Conservation (phyloP, 2,797 vertebrate species). For the Pipistrellus pygmaeus region DNA sequence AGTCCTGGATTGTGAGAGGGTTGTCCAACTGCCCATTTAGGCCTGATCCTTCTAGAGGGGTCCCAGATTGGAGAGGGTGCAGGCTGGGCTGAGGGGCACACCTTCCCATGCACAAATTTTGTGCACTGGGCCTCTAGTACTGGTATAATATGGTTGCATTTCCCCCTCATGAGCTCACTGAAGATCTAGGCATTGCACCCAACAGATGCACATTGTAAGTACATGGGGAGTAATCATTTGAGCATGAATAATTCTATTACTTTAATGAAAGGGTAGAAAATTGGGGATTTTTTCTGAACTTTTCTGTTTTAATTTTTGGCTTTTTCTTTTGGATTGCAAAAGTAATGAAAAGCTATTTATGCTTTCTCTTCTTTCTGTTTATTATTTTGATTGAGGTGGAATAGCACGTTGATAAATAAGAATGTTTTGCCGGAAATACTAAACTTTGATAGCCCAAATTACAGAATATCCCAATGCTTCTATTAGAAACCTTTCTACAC, state of each 20-base stretch:
- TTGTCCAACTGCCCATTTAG: too few relatives aligned
- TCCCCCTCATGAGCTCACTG: not conserved
- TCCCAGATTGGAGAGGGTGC: too few relatives aligned
- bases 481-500: not conserved
- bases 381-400: conserved; percentile 2
- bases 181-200: not conserved
- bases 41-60: too few relatives aligned
- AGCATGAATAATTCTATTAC: not conserved
- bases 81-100: too few relatives aligned
- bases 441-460: not conserved
- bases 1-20: too few relatives aligned
- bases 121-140: too few relatives aligned
- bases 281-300: not conserved
- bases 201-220: not conserved
- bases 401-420: not conserved
- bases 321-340: not conserved
- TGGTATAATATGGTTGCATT: not conserved
- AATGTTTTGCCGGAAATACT: conserved; percentile 41
- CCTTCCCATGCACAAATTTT: too few relatives aligned
- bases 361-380: not conserved
- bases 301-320: not conserved
- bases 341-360: not conserved
- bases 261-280: not conserved
- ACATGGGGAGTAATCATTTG: not conserved
- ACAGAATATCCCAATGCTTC: not conserved